A percentile compares a stretch with the other conserved stretches of the same genome.
phyloP scores from a whole-genome alignment of 2,888 invertebrate species.

The Norana najaformis region DNA sequence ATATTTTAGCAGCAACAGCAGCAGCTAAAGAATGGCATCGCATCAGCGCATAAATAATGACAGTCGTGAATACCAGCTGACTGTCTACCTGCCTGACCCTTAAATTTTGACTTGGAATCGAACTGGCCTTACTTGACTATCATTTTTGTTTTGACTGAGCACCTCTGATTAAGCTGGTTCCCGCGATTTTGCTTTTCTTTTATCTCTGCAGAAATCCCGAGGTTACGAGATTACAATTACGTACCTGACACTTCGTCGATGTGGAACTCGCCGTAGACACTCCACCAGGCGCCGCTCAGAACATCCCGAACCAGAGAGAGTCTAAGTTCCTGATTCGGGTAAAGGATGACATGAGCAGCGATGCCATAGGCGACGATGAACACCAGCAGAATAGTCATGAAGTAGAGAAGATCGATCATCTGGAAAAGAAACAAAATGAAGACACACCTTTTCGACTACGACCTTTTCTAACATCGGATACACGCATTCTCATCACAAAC shows the following conservation, averaged over 20 bases:
- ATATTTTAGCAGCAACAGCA: neutral
- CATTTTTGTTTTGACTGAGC: too few relatives aligned
- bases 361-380: conserved; percentile 59
- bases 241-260: conserved; percentile 58
- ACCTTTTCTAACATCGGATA: too few relatives aligned
- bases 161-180: too few relatives aligned
- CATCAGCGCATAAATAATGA: too few relatives aligned
- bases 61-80: neutral
- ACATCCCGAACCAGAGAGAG: conserved; percentile 51
- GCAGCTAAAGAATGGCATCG: neutral
- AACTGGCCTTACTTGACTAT: too few relatives aligned
- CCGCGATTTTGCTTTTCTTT: too few relatives aligned
- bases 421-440: conserved; percentile 40
- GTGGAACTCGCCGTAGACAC: conserved; percentile 62
- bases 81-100: too few relatives aligned
- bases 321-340: conserved; percentile 53
- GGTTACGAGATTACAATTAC: neutral
- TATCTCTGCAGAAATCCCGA: too few relatives aligned
- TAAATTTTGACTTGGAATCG: too few relatives aligned
- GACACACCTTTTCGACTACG: neutral
- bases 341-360: conserved; percentile 58
- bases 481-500: neutral
- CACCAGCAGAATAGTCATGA: conserved; percentile 59
- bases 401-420: conserved; percentile 59
- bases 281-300: conserved; percentile 62